These are phyloP conservation scores for Pelochelys cantorii DNA, from an alignment of 2,797 vertebrate species.

Conservation along the genomic window DNA sequence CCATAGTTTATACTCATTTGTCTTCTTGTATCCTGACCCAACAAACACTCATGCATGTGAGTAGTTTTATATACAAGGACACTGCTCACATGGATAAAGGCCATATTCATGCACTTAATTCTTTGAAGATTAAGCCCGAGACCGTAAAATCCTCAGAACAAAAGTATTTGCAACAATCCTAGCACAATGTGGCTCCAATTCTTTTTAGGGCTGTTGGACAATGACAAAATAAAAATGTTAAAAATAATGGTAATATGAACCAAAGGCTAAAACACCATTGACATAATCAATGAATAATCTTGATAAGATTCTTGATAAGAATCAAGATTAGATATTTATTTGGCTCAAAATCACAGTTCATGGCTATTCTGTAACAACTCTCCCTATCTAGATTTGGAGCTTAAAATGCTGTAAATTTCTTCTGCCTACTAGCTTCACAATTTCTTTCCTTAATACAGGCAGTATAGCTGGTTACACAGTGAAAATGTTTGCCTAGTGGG, in stretches of 20 bases:
- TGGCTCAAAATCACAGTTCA: not conserved
- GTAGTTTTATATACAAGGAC: not conserved
- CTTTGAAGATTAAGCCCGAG: not conserved
- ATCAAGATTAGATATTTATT: not conserved
- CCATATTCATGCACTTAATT: not conserved
- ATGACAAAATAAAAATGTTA: not conserved
- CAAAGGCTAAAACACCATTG: not conserved
- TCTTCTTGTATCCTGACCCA: not conserved
- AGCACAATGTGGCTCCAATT: not conserved
- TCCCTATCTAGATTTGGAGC: not conserved
- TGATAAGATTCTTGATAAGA: conserved; percentile 23
- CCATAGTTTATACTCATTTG: not conserved
- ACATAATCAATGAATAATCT: not conserved
- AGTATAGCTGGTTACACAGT: not conserved
- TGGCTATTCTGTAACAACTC: not conserved
- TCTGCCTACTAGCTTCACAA: not conserved
- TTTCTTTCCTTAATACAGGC: not conserved
- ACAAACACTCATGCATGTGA: not conserved
- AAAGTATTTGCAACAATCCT: not conserved
- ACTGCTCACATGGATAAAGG: not conserved
- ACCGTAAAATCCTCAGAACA: not conserved
- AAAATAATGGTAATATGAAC: fast-evolving
- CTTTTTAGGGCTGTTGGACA: not conserved
- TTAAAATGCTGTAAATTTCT: not conserved
- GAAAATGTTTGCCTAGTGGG: not conserved